These are phyloP conservation scores for Ganaspis brasiliensis DNA, from an alignment of 2,888 invertebrate species.

Conservation along the genomic window DNA sequence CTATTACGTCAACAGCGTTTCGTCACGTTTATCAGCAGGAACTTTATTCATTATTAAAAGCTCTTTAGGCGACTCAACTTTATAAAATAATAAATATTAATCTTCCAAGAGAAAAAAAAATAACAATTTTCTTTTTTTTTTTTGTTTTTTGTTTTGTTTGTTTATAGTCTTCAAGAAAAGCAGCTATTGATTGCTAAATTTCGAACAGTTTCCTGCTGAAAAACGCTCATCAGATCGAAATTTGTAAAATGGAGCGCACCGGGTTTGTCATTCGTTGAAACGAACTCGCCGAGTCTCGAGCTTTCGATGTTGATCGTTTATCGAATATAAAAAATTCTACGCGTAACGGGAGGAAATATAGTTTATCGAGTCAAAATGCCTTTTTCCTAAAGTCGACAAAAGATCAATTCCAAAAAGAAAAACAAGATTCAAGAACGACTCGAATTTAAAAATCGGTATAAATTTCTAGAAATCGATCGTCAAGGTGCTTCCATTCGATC, in stretches of 20 bases:
- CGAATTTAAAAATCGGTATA: neutral
- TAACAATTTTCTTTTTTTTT: too few species aligned
- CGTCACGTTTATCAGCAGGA: neutral
- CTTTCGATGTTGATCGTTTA: slow-evolving; percentile 34
- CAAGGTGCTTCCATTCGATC: too few species aligned
- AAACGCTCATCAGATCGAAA: slow-evolving; percentile 11
- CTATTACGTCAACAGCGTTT: slow-evolving; percentile 6
- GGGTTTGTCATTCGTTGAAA: slow-evolving; percentile 25
- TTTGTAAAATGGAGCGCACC: slow-evolving; percentile 23
- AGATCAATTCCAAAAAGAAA: too few species aligned
- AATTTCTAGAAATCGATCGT: too few species aligned
- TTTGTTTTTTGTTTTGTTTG: too few species aligned
- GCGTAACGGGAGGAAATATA: slow-evolving; percentile 4
- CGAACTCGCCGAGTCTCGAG: slow-evolving; percentile 28
- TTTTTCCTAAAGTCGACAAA: neutral
- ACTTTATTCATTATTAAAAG: neutral
- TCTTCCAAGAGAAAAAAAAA: too few species aligned
- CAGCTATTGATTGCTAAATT: too few species aligned
- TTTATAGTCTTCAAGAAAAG: too few species aligned
- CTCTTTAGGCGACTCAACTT: neutral
- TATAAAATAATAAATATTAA: too few species aligned
- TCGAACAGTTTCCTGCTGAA: neutral
- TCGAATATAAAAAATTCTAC: slow-evolving; percentile 32
- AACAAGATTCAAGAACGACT: too few species aligned
- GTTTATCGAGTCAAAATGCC: neutral